Evolutionary conservation across 2,113 vertebrate genomes (phyloP).

Genomic region (Pyxicephalus adspersus): DNA sequence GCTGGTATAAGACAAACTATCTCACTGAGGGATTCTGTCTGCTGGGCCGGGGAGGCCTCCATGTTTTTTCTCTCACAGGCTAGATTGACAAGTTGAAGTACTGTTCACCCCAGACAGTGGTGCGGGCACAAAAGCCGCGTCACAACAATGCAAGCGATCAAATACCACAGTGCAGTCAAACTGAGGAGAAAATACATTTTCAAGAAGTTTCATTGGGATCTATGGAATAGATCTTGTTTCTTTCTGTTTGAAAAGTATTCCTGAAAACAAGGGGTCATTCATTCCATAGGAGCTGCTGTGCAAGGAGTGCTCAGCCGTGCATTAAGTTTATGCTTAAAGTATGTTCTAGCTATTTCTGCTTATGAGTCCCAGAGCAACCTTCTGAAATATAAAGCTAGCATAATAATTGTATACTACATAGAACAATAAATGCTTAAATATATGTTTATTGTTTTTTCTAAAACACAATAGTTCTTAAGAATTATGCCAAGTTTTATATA

Average conservation of each 20-base stretch:
- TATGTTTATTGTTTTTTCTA: too few relatives aligned
- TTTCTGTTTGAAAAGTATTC: slow-evolving; percentile 54
- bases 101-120: slow-evolving; percentile 14
- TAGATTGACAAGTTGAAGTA: slow-evolving; percentile 52
- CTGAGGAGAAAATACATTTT: slow-evolving; percentile 53
- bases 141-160: slow-evolving; percentile 55
- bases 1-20: neutral
- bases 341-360: neutral
- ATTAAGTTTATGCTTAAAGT: slow-evolving; percentile 46
- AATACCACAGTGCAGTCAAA: slow-evolving; percentile 45
- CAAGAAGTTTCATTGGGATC: slow-evolving; percentile 45
- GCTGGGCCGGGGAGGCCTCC: slow-evolving; percentile 1
- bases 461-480: too few relatives aligned
- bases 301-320: slow-evolving; percentile 51
- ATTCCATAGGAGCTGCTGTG: slow-evolving; percentile 43
- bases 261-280: slow-evolving; percentile 55
- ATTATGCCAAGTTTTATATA: too few relatives aligned
- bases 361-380: slow-evolving; percentile 9
- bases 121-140: slow-evolving; percentile 43
- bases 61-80: slow-evolving; percentile 17
- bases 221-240: slow-evolving; percentile 53
- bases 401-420: neutral
- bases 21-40: neutral
- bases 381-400: neutral
- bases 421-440: neutral